Conservation (phyloP, 2,113 vertebrate species). For the Cinclus mexicanus region DNA sequence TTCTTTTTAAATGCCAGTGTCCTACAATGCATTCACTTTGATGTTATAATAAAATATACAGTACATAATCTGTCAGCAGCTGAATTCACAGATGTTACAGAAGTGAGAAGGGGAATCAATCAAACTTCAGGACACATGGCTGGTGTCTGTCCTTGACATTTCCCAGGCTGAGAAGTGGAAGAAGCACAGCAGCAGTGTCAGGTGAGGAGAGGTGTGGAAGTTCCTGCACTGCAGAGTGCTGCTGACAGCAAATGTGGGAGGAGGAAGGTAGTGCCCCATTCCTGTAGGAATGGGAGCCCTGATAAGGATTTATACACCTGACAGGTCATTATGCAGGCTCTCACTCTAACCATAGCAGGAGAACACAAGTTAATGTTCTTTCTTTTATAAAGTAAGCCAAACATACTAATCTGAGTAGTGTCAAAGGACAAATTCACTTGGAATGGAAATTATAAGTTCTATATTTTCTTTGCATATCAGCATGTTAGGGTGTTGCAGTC, state of each 20-base stretch:
- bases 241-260: not conserved
- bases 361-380: not conserved
- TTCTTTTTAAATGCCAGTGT: not conserved
- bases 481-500: not conserved
- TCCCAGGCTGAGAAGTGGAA: not conserved
- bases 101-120: not conserved
- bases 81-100: not conserved
- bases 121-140: not conserved
- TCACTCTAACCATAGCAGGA: not conserved
- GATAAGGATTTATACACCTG: too few relatives aligned
- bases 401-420: not conserved
- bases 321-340: not conserved
- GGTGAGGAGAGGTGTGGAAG: not conserved
- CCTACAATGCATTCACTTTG: not conserved
- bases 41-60: not conserved
- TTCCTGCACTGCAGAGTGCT: rapidly evolving
- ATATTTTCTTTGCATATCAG: not conserved
- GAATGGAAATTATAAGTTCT: not conserved
- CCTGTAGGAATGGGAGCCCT: rapidly evolving
- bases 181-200: not conserved
- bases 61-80: not conserved
- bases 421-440: not conserved
- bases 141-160: not conserved
- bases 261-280: not conserved
- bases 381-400: not conserved